Base-by-base conservation (phyloP, 2,797 vertebrate species). In the Borostomias antarcticus region DNA sequence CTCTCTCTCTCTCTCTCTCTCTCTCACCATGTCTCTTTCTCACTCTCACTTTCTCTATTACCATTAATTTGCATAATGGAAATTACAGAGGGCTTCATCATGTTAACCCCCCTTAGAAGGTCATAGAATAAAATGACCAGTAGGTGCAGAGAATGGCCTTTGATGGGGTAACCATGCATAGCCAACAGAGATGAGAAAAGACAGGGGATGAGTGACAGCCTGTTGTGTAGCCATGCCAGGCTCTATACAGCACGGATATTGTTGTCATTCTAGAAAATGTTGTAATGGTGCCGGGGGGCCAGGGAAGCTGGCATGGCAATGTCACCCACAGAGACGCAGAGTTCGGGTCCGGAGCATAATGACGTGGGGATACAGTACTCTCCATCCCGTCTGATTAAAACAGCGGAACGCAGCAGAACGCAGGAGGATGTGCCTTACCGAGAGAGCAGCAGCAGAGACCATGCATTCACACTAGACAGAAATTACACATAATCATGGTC, bases 271-370 rank as follows among this genome's bases (percentile, higher is more conserved):
- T 37, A 7, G 52, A 32, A 26, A 57, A 23, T 47, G 43, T n/a
- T 47, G 43, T 71, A 75, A 72, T 80, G 48, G 47, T 74, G 35
- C 25, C 70, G 32, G 25, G 63, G 68, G 56, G 59, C 47, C 47
- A 73, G 58, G 40, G 40, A 59, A 60, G 35, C 58, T n/a, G 13
- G 57, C 60, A 68, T 26, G 66, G 35, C 37, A 74, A 68, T 70
- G 48, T 77, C 64, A 78, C 63, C 75, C 75, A 79, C 57, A 62
- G 69, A 70, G 57, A 58, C 60, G 62, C 26, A 9, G 11, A 75
- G 70, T 78, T n/a, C n/a, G n/a, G 66, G 72, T 71, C 52, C 77
- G 62, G 3, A 32, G 67, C 77, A 80, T 76, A 62, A 72, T 72
- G 40, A 66, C 68, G 76, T 80, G 69, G 33, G 75, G 80, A 86